These are phyloP conservation scores for Allophyes oxyacanthae DNA, from an alignment of 2,888 invertebrate genomes.

Conservation along the genomic window DNA sequence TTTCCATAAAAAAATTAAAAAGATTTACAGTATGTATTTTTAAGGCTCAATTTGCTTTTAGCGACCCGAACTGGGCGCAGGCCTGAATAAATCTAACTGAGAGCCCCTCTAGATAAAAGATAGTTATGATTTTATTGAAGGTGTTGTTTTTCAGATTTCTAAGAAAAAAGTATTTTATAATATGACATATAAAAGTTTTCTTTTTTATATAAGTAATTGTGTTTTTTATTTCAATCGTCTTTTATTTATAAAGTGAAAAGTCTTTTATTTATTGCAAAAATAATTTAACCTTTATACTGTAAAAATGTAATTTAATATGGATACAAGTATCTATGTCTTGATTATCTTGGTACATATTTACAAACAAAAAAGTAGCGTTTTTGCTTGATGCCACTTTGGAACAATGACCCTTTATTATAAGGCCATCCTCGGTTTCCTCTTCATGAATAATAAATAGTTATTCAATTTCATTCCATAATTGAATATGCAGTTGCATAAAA, in stretches of 20 bases:
- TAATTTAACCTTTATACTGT: too few relatives aligned
- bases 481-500: slow-evolving; percentile 24
- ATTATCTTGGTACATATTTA: too few relatives aligned
- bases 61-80: slow-evolving; percentile 40
- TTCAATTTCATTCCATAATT: slow-evolving; percentile 35
- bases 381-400: slow-evolving; percentile 23
- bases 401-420: slow-evolving; percentile 36
- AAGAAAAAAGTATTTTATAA: slow-evolving; percentile 11
- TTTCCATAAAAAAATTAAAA: slow-evolving; percentile 56
- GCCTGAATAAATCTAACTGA: slow-evolving; percentile 55
- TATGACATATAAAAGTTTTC: slow-evolving; percentile 24
- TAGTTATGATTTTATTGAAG: slow-evolving; percentile 41
- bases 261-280: too few relatives aligned
- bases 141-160: slow-evolving; percentile 28
- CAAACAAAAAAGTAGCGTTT: too few relatives aligned
- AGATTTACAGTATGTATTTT: slow-evolving; percentile 55
- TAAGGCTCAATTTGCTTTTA: slow-evolving; percentile 60
- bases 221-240: too few relatives aligned
- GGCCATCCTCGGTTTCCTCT: slow-evolving; percentile 14
- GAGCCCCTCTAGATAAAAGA: slow-evolving; percentile 44
- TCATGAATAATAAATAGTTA: slow-evolving; percentile 46
- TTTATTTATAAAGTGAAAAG: too few relatives aligned
- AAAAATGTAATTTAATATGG: too few relatives aligned
- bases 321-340: too few relatives aligned
- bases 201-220: too few relatives aligned